Evolutionary conservation across 2,888 invertebrate species (phyloP).

Genomic region (Pristionchus entomophagus): DNA sequence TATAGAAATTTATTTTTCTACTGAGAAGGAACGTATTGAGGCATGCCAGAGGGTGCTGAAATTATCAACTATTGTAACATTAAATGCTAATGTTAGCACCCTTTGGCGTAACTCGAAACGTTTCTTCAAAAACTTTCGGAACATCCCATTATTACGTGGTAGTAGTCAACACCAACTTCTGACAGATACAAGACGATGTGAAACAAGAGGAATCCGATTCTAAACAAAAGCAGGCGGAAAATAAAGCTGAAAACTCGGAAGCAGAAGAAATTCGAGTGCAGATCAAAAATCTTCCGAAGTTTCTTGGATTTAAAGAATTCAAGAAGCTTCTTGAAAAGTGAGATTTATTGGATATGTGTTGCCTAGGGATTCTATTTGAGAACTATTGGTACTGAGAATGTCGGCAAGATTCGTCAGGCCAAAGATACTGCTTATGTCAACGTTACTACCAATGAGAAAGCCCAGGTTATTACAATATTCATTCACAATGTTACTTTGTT

Average conservation of each 20-base stretch:
- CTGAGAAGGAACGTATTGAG: no score
- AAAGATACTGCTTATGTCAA: slow-evolving; percentile 61
- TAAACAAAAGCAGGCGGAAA: not conserved
- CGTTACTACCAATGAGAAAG: slow-evolving; percentile 53
- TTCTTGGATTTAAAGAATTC: slow-evolving; percentile 65
- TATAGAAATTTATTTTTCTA: no score
- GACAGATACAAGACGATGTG: not conserved
- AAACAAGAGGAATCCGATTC: not conserved
- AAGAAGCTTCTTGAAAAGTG: slow-evolving; percentile 67
- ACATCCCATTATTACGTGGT: no score
- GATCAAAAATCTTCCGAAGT: slow-evolving; percentile 64
- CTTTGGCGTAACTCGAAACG: no score
- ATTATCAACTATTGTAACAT: no score
- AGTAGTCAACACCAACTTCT: no score
- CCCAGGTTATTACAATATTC: slow-evolving; percentile 23
- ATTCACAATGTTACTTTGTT: slow-evolving; percentile 44
- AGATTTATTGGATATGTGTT: slow-evolving; percentile 33
- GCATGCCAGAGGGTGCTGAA: no score
- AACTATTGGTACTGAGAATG: slow-evolving; percentile 54
- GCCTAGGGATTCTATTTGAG: slow-evolving; percentile 48
- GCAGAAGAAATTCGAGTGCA: slow-evolving; percentile 59
- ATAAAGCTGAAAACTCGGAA: not conserved
- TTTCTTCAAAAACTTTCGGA: no score
- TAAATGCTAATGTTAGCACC: no score
- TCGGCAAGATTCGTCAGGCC: slow-evolving; percentile 61